A percentile compares a stretch with the other conserved stretches of the same genome.
These are phyloP conservation scores for Chiridota heheva DNA, from an alignment of 35 echinoderm and acorn worm species.

Conservation along the genomic window DNA sequence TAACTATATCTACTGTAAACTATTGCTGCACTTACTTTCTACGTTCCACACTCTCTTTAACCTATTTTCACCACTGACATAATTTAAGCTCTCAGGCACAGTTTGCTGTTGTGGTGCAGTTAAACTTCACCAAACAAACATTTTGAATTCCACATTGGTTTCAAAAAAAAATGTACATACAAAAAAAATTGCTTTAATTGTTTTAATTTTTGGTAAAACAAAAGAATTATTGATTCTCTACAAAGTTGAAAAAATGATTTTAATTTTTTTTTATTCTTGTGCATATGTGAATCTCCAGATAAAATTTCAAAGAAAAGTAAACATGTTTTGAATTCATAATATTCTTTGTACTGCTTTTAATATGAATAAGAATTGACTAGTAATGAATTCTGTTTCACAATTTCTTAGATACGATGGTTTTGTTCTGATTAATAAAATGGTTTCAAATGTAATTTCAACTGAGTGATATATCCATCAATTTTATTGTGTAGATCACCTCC, in stretches of 20 bases:
- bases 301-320: no score
- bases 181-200: no score
- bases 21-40: background rate
- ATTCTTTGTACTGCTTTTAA: background rate
- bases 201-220: no score
- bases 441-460: background rate
- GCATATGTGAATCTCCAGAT: no score
- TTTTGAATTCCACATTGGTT: background rate
- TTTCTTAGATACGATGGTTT: background rate
- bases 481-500: conserved; percentile 29
- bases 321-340: background rate
- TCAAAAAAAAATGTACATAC: no score
- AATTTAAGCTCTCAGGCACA: background rate
- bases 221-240: no score
- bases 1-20: no score
- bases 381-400: background rate
- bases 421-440: background rate
- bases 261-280: no score
- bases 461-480: background rate
- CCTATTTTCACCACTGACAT: background rate
- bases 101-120: background rate
- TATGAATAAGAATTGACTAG: background rate
- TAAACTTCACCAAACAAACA: background rate
- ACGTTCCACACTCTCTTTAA: background rate
- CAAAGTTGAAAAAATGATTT: no score